A percentile compares a stretch with the other conserved stretches of the same genome.
phyloP scores from a whole-genome alignment of 2,797 vertebrate genomes.

The Pseudochromis fuscus region DNA sequence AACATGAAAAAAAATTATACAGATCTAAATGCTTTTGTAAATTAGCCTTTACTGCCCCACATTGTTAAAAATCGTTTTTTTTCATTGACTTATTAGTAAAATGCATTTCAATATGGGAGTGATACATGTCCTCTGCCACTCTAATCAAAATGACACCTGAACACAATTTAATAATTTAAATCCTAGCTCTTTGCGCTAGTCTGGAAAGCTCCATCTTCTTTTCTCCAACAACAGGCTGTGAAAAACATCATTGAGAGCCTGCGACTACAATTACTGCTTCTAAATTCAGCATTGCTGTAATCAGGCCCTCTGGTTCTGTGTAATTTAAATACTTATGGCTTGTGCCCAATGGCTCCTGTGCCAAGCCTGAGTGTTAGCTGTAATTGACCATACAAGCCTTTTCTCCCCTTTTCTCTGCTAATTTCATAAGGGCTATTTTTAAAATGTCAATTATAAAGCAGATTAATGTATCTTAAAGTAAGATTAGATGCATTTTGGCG shows the following conservation, averaged over 20 bases:
- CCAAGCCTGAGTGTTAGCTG: constrained; percentile 79
- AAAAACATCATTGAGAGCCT: constrained; percentile 71
- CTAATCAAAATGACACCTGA: constrained; percentile 63
- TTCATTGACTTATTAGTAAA: background rate
- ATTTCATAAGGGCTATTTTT: constrained; percentile 84
- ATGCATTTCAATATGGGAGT: constrained; percentile 3
- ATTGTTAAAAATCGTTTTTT: background rate
- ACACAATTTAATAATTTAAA: constrained; percentile 58
- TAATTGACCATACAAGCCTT: constrained; percentile 83
- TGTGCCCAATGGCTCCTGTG: constrained; percentile 79
- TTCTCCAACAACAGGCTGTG: constrained; percentile 64
- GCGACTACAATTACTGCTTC: constrained; percentile 72
- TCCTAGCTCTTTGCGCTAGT: constrained; percentile 32
- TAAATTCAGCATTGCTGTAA: constrained; percentile 78
- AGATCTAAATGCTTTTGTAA: background rate
- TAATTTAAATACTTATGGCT: constrained; percentile 82
- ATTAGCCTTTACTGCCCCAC: background rate
- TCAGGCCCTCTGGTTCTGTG: constrained; percentile 79
- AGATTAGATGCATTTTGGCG: constrained; percentile 80
- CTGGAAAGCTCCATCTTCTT: constrained; percentile 57
- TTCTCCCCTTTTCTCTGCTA: constrained; percentile 78
- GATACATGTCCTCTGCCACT: constrained; percentile 30
- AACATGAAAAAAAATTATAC: background rate
- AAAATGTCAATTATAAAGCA: constrained; percentile 80
- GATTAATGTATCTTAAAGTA: constrained; percentile 80